Conservation (phyloP, 1,140 invertebrate genomes). For the Drosophila malerkotliana region DNA sequence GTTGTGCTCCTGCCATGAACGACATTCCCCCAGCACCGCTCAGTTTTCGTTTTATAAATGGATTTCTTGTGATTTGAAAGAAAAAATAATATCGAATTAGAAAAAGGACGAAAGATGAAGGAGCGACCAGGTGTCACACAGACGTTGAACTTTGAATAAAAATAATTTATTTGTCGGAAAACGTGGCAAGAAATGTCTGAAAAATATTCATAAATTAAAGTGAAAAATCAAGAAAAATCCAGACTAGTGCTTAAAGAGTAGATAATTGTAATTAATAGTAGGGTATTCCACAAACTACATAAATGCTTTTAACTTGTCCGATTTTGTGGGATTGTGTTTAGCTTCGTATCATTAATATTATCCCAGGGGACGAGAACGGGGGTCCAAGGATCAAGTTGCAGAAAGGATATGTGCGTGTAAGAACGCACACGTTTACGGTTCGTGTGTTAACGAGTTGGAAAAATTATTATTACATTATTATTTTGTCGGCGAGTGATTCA, state of each 20-base stretch:
- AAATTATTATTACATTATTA: slow-evolving; percentile 82
- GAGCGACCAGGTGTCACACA: not conserved
- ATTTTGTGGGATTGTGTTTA: too few species aligned
- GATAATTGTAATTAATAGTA: too few species aligned
- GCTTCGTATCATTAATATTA: too few species aligned
- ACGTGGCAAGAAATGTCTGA: not conserved
- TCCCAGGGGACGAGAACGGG: too few species aligned
- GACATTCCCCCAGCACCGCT: not conserved
- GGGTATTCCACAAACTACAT: too few species aligned
- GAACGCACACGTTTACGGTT: slow-evolving; percentile 43
- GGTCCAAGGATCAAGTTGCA: not conserved
- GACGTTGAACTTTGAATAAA: not conserved
- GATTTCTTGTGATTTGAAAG: slow-evolving; percentile 42
- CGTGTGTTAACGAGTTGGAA: slow-evolving; percentile 79
- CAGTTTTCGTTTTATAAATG: slow-evolving; percentile 46
- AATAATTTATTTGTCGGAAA: too few species aligned
- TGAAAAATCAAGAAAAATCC: too few species aligned
- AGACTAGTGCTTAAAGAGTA: too few species aligned
- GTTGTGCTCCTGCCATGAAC: slow-evolving; percentile 12
- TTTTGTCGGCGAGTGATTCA: slow-evolving; percentile 72
- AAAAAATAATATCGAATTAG: slow-evolving; percentile 24
- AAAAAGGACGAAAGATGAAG: not conserved
- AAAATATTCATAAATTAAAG: not conserved
- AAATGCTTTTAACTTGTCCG: too few species aligned
- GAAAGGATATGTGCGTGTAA: not conserved